Conservation (phyloP, 2,113 vertebrate species). For the Charadrius vociferus region DNA sequence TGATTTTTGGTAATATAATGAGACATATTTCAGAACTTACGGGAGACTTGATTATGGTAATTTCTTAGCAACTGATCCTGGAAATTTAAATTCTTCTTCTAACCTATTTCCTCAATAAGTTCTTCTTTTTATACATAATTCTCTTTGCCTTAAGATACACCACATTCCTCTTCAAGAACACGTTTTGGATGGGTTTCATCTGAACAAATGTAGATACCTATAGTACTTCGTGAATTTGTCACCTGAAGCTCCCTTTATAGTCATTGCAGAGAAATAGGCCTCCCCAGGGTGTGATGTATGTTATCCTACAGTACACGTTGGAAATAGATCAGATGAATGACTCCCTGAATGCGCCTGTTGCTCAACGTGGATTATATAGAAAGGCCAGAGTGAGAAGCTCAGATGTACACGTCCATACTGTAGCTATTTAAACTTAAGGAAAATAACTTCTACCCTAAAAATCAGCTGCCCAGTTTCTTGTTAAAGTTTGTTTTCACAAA, state of each 20-base stretch:
- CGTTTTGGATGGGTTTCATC: background rate
- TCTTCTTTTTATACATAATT: background rate
- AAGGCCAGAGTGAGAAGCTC: background rate
- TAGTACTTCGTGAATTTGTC: background rate
- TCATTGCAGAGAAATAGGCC: background rate
- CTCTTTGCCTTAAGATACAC: background rate
- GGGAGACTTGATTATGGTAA: background rate
- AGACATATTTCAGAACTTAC: background rate
- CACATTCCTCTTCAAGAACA: background rate
- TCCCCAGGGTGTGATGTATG: background rate
- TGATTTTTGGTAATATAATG: background rate
- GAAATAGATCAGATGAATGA: background rate
- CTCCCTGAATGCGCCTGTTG: background rate
- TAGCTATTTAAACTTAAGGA: background rate
- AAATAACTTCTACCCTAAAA: background rate
- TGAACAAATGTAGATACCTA: background rate
- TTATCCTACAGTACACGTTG: background rate
- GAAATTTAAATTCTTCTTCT: slow-evolving; percentile 3
- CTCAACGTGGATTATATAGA: background rate
- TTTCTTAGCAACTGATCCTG: background rate
- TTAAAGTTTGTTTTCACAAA: background rate
- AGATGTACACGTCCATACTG: background rate
- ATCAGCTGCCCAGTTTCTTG: background rate
- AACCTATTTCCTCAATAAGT: background rate
- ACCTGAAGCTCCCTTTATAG: background rate